These are phyloP conservation scores for Heliconius hewitsoni DNA, from an alignment of 1,140 invertebrate genomes.

Conservation along the genomic window DNA sequence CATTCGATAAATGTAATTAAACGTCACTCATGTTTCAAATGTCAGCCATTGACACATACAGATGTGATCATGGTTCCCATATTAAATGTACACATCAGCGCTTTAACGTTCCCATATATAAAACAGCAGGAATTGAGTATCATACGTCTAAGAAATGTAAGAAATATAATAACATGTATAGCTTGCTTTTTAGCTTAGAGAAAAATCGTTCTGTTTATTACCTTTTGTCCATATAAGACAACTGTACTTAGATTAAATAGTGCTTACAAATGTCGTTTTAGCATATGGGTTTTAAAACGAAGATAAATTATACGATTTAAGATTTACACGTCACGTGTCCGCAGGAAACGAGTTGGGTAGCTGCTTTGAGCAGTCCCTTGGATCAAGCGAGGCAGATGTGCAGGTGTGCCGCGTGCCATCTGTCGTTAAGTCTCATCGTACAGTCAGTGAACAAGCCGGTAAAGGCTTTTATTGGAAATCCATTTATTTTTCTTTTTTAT, in stretches of 20 bases:
- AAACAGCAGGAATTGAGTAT: slow-evolving; percentile 4
- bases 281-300: background rate
- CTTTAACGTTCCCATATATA: slow-evolving; percentile 11
- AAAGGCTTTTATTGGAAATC: background rate
- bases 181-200: background rate
- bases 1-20: background rate
- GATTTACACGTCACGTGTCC: slow-evolving; percentile 7
- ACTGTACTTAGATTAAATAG: background rate
- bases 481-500: background rate
- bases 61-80: background rate
- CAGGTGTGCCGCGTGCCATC: slow-evolving; percentile 34
- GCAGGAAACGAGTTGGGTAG: slow-evolving; percentile 23
- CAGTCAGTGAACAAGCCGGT: background rate
- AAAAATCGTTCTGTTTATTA: background rate
- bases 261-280: background rate
- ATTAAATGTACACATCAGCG: background rate
- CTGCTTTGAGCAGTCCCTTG: slow-evolving; percentile 19
- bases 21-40: slow-evolving; percentile 3
- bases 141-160: background rate
- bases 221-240: background rate
- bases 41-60: slow-evolving; percentile 1
- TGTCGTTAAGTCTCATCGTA: slow-evolving; percentile 23
- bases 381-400: slow-evolving; percentile 26
- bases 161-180: background rate
- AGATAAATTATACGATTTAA: background rate